Evolutionary conservation across 2,113 vertebrate genomes (phyloP).

Genomic region (Ifrita kowaldi): DNA sequence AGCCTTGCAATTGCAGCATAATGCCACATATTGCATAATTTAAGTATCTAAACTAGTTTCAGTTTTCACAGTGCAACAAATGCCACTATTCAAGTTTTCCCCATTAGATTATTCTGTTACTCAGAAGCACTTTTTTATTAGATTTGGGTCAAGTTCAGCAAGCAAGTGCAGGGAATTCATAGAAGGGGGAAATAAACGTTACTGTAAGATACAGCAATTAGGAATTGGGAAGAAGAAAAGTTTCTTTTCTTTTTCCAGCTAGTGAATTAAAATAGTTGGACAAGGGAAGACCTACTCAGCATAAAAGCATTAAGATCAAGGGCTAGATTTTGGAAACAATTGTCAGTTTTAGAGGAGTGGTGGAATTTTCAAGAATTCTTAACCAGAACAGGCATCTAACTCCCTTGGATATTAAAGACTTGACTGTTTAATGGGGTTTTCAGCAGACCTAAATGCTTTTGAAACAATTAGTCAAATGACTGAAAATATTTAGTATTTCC

Average conservation of each 20-base stretch:
- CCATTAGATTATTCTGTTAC: background rate
- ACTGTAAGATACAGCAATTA: background rate
- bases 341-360: background rate
- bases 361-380: background rate
- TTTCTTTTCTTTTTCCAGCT: background rate
- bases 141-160: background rate
- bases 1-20: background rate
- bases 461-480: constrained; percentile 12
- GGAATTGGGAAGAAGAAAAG: background rate
- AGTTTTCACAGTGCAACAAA: background rate
- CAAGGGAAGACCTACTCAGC: background rate
- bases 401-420: background rate
- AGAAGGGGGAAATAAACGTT: background rate
- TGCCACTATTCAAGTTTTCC: background rate
- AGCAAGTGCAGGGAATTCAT: background rate
- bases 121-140: background rate
- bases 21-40: background rate
- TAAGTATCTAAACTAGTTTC: background rate
- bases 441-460: background rate
- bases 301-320: background rate
- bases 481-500: constrained; percentile 1
- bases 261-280: background rate
- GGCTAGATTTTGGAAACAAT: background rate
- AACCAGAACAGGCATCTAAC: background rate
- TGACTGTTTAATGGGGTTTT: background rate